These are phyloP conservation scores for Drosophila kanekoi DNA, from an alignment of 2,888 invertebrate species.

Conservation along the genomic window DNA sequence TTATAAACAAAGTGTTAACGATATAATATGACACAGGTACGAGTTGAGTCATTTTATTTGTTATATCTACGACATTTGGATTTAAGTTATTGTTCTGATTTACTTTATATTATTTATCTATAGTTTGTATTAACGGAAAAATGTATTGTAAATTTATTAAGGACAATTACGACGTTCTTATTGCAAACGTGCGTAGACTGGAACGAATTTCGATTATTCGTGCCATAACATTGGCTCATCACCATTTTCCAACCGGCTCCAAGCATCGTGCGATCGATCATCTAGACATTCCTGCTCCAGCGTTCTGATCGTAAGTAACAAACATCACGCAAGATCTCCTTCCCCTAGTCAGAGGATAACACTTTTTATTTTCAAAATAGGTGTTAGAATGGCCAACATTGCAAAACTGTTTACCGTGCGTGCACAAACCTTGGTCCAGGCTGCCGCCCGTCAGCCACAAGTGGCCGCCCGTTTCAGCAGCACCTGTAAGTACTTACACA, in stretches of 20 bases:
- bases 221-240: conserved; percentile 16
- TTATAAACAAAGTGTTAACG: background rate
- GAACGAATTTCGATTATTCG: conserved; percentile 25
- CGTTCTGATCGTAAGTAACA: conserved; percentile 67
- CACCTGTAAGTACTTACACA: conserved; percentile 68
- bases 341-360: conserved; percentile 26
- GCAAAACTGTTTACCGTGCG: conserved; percentile 82
- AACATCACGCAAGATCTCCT: background rate
- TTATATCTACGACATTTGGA: no score
- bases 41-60: no score
- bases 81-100: no score
- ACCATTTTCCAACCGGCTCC: conserved; percentile 44
- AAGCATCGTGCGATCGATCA: conserved; percentile 40
- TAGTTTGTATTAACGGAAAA: background rate
- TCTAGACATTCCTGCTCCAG: conserved; percentile 66
- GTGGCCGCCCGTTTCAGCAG: conserved; percentile 72
- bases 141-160: background rate
- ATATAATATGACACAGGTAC: no score
- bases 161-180: conserved; percentile 5
- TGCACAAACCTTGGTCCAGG: conserved; percentile 77
- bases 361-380: conserved; percentile 31
- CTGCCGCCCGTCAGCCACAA: conserved; percentile 75
- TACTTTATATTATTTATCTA: no score
- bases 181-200: background rate
- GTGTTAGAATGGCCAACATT: conserved; percentile 82